Base-by-base conservation (phyloP, 2,113 vertebrate species). In the Menura novaehollandiae region DNA sequence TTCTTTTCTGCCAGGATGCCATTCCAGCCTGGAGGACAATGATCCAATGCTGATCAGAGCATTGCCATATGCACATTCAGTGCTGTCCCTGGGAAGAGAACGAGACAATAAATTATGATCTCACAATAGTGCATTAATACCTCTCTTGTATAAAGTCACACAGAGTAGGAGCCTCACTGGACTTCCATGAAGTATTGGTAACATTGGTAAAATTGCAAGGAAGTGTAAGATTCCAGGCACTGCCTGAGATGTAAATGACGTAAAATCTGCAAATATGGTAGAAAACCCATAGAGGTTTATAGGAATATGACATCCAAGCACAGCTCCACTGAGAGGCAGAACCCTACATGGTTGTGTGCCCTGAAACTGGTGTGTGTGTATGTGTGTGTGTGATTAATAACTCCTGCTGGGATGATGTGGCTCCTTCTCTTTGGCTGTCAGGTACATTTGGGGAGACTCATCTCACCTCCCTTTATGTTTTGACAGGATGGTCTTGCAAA, bases 301-400 rank as follows among this genome's bases (percentile, higher is more conserved):
- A 41, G 39, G 39, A 10, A 13, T 41, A 41, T 88, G 68, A 62
- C 26, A 51, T 59, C 10, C 47, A 64, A 69, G 53, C 19, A 44
- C 4, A 66, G 33, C 33, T 23, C 56, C 11, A 32, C 37, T 63
- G 59, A 67, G 19, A 76, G 5, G n/a, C 27, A 62, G 15, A 85
- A 47, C 0, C 1, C 11, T 66, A 10, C 13, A 18, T 0, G 0
- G 6, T 35, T 82, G 18, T 73, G 5, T 63, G n/a, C 39, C 66
- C 72, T 63, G 32, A 72, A 82, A 63, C 18, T 49, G 28, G 23
- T 51, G 23, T 30, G 46, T 39, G 7, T 49, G n/a, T 47, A 4
- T 47, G 27, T 26, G 18, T 32, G 32, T 22, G 6, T 1, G 6
- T 55, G 49, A 62, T 55, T 52, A 37, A 10, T 41, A 64, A 37